phyloP scores from a whole-genome alignment of 1,140 invertebrate genomes.

The Platyscapa corneri region DNA sequence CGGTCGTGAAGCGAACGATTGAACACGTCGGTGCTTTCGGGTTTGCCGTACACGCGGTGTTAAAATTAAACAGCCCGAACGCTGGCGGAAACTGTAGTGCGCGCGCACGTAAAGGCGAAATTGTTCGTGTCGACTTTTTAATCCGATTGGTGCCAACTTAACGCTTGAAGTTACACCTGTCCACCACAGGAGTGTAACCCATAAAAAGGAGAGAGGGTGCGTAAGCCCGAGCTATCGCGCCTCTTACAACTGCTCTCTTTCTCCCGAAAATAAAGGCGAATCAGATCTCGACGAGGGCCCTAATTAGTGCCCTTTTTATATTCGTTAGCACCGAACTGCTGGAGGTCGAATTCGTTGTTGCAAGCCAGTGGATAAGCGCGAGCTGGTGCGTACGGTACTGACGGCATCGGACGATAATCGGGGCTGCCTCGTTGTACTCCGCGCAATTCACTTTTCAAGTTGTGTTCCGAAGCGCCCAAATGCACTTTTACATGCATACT shows the following conservation, averaged over 20 bases:
- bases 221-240: not conserved
- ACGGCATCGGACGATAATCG: too few relatives aligned
- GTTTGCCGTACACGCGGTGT: not conserved
- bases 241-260: too few relatives aligned
- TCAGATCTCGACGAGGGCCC: not conserved
- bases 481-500: too few relatives aligned
- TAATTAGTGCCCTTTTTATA: not conserved
- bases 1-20: too few relatives aligned
- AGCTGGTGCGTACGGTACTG: too few relatives aligned
- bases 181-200: not conserved
- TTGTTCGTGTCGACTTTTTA: not conserved
- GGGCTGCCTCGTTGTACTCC: not conserved
- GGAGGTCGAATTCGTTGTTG: not conserved
- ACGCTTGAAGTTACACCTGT: not conserved
- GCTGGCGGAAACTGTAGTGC: not conserved
- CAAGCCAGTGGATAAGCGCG: too few relatives aligned
- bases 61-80: not conserved
- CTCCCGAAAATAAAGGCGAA: not conserved
- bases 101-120: not conserved
- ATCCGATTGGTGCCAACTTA: constrained; percentile 1
- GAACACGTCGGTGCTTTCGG: not conserved
- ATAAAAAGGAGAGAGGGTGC: not conserved
- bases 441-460: not conserved
- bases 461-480: too few relatives aligned
- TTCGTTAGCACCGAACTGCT: too few relatives aligned